These are phyloP conservation scores for Tetrao urogallus DNA, from an alignment of 2,113 vertebrate species.

Conservation along the genomic window DNA sequence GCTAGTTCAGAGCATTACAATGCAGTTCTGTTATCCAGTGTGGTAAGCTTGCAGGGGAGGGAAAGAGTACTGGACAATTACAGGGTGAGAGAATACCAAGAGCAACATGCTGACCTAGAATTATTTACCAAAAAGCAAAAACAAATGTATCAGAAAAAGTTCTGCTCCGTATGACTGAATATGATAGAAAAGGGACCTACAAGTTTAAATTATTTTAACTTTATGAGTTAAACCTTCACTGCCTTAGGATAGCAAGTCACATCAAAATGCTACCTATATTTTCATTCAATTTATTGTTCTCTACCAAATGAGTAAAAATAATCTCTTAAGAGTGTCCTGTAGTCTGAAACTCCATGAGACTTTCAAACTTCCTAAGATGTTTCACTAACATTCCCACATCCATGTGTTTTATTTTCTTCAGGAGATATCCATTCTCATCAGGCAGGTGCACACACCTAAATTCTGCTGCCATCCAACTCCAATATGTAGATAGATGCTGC, in stretches of 20 bases:
- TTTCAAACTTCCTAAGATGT: background rate
- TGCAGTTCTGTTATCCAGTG: background rate
- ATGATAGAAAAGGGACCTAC: background rate
- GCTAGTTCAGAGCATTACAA: background rate
- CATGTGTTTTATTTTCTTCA: background rate
- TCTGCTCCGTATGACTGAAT: background rate
- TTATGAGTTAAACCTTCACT: background rate
- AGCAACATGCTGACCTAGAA: background rate
- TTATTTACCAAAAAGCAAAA: conserved; percentile 1
- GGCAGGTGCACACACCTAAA: background rate
- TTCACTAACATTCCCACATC: background rate
- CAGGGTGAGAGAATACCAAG: background rate
- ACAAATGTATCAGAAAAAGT: background rate
- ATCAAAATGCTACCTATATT: background rate
- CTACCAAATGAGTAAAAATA: background rate
- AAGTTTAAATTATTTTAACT: background rate
- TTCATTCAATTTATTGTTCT: background rate
- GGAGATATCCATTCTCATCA: background rate
- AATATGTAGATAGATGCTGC: background rate
- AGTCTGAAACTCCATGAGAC: background rate
- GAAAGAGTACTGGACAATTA: background rate
- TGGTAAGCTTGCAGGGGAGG: background rate
- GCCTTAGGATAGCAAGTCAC: background rate
- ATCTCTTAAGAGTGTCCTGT: background rate
- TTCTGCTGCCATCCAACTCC: background rate